A percentile compares a stretch with the other conserved stretches of the same genome.
Conservation (phyloP, 2,888 invertebrate genomes). For the Rambutsinella grinnellia region DNA sequence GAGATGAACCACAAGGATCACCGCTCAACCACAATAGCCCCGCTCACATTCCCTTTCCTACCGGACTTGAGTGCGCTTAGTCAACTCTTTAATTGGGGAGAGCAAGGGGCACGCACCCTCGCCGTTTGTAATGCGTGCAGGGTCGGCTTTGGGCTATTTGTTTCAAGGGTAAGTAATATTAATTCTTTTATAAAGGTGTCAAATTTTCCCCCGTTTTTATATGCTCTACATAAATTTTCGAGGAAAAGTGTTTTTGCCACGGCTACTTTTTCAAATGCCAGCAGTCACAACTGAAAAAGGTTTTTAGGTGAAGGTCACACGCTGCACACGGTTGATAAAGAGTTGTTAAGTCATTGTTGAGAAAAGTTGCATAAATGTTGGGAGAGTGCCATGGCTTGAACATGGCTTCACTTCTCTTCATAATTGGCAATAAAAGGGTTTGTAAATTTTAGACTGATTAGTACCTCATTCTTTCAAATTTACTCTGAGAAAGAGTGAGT, state of each 20-base stretch:
- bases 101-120: conserved; percentile 55
- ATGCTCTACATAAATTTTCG: not conserved
- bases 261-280: not conserved
- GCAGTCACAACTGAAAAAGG: conserved; percentile 10
- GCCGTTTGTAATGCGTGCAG: conserved; percentile 64
- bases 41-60: conserved; percentile 47
- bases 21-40: conserved; percentile 32
- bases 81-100: conserved; percentile 63
- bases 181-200: not conserved
- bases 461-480: no score
- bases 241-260: not conserved
- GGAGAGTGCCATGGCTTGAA: no score
- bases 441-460: no score
- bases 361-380: no score
- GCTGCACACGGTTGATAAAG: no score
- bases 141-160: conserved; percentile 64
- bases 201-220: no score
- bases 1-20: conserved; percentile 53
- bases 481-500: no score
- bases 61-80: conserved; percentile 62
- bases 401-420: no score
- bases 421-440: no score
- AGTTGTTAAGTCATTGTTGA: no score
- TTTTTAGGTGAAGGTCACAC: conserved; percentile 44
- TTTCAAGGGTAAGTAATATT: conserved; percentile 48